Base-by-base conservation (phyloP, 1,140 invertebrate genomes). In the Drosophila prosaltans region DNA sequence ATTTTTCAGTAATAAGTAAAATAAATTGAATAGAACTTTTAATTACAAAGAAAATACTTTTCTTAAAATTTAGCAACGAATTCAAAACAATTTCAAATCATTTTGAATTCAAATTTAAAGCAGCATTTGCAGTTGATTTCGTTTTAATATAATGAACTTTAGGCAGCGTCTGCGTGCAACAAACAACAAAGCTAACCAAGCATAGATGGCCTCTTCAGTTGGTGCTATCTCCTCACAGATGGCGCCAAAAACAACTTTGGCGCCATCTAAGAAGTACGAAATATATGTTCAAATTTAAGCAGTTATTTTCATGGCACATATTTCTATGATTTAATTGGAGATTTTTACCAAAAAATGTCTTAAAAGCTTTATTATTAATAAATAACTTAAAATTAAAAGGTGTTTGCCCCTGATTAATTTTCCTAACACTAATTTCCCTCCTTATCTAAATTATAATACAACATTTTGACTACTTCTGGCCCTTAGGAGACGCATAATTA, bases 401-500 rank as follows among this genome's bases (percentile, higher is more conserved):
- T 5, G 2, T 4, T 59, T 40, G 5, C 32, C 45, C 45, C 45
- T 36, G 32, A 7, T 36, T 36, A 9, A 3, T 16, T 57, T 36
- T 16, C 30, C 11, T 21, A 40, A 2, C 21, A 9, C 21, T 48
- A 48, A 10, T 51, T 26, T 8, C 21, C 45, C 8, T 24, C 21
- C 45, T 51, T 40, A 59, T 3, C 24, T 2, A 39, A 10, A n/a
- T 41, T 86, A 86, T 9, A 83, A 40, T 7, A 88, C 60, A 5
- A 78, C 65, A 30, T 89, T 80, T 39, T 80, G 69, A 39, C 62
- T 77, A 30, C 84, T 88, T 54, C 84, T 59, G n/a, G 83, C 83
- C 0, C 80, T 77, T 41, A 88, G 26, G n/a, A 88, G 36, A 2
- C 80, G 73, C 83, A 88, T 88, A 26, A 88, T 88, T 54, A 88